Conservation (phyloP, 2,888 invertebrate genomes). For the Trimorus sp. region DNA sequence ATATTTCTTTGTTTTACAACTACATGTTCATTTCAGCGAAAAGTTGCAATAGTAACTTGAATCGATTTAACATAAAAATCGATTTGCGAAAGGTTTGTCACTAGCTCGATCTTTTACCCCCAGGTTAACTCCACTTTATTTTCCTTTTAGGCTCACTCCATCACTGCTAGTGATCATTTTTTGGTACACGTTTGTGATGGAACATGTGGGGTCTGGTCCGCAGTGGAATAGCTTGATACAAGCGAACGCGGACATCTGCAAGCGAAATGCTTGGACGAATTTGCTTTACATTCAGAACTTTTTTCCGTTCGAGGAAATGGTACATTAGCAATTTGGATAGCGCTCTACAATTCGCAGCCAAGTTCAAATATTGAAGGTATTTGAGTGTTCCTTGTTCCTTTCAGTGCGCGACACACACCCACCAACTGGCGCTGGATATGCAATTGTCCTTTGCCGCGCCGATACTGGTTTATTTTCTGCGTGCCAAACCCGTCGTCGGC, state of each 20-base stretch:
- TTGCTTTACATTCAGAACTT: constrained; percentile 87
- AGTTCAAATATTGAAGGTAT: constrained; percentile 35
- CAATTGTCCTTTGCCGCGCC: constrained; percentile 87
- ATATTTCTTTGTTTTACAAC: too few relatives aligned
- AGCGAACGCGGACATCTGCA: constrained; percentile 86
- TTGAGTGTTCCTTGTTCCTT: constrained; percentile 14
- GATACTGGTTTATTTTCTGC: constrained; percentile 85
- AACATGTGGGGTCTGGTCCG: constrained; percentile 86
- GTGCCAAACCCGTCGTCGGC: constrained; percentile 83
- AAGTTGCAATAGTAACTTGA: too few relatives aligned
- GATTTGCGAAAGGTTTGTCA: too few relatives aligned
- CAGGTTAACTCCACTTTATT: too few relatives aligned
- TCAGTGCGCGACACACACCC: constrained; percentile 90
- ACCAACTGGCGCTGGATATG: constrained; percentile 89
- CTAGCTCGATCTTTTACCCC: too few relatives aligned
- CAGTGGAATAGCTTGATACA: constrained; percentile 86
- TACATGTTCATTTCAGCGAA: too few relatives aligned
- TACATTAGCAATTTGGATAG: constrained; percentile 75
- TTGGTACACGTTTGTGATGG: constrained; percentile 87
- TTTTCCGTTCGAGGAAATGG: constrained; percentile 87
- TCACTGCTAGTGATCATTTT: constrained; percentile 85
- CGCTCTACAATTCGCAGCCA: constrained; percentile 16
- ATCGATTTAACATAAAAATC: too few relatives aligned
- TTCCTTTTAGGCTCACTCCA: constrained; percentile 84
- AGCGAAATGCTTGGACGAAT: constrained; percentile 87